A percentile compares a stretch with the other conserved stretches of the same genome.
These are phyloP conservation scores for Microctenopoma stevenorrisi DNA, from an alignment of 2,797 vertebrate genomes.

Conservation along the genomic window DNA sequence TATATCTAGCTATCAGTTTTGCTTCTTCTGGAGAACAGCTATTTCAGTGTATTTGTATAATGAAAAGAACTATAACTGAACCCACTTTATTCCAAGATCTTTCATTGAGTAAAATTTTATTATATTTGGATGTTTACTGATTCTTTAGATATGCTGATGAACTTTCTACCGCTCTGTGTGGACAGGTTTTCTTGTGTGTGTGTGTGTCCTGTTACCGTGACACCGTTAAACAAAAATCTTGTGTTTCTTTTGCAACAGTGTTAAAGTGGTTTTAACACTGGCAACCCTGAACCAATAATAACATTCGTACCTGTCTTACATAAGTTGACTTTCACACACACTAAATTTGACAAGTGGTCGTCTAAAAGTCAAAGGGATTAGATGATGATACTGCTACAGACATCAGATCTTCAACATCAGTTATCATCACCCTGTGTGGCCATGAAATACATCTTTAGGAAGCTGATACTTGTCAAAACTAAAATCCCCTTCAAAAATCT, in stretches of 20 bases:
- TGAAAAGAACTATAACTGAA: not conserved
- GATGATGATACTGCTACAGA: constrained; percentile 46
- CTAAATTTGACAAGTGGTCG: constrained; percentile 27
- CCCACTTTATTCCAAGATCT: not conserved
- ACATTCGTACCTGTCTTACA: constrained; percentile 24
- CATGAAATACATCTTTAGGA: constrained; percentile 46
- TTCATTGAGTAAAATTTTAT: not conserved
- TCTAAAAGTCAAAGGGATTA: constrained; percentile 65
- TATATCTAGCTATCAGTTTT: not conserved
- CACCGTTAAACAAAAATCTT: constrained; percentile 35
- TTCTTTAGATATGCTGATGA: not conserved
- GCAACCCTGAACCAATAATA: constrained; percentile 35
- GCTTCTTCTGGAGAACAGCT: constrained; percentile 4
- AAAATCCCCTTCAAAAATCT: constrained; percentile 17
- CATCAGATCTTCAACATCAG: constrained; percentile 44
- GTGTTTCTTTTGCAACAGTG: constrained; percentile 33
- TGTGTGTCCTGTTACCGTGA: constrained; percentile 26
- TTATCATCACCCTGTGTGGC: constrained; percentile 24
- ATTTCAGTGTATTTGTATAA: not conserved
- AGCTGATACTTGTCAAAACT: constrained; percentile 31
- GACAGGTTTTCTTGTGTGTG: constrained; percentile 2
- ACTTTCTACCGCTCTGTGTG: not conserved
- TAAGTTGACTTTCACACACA: constrained; percentile 10
- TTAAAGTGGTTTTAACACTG: constrained; percentile 50
- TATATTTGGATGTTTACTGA: not conserved